A percentile compares a stretch with the other conserved stretches of the same genome.
Conservation (phyloP, 2,797 vertebrate species). For the Huso huso region DNA sequence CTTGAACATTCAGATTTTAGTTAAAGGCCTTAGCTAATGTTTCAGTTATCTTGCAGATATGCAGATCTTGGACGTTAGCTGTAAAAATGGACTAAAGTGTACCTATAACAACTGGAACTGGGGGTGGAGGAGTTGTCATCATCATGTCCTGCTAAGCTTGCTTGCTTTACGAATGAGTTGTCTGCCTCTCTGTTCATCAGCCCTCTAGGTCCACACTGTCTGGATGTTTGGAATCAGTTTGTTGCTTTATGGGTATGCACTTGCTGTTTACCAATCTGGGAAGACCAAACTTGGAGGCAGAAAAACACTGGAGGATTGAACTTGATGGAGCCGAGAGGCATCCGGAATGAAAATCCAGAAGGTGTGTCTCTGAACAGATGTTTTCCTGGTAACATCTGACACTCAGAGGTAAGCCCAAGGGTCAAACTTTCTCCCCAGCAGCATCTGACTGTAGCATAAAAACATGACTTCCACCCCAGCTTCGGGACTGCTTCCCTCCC, state of each 20-base stretch:
- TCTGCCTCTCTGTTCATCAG: too few relatives aligned
- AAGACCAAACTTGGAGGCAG: constrained; percentile 1
- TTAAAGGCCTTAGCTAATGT: too few relatives aligned
- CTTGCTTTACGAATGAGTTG: too few relatives aligned
- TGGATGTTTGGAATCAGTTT: neutral
- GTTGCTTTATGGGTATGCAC: constrained; percentile 3
- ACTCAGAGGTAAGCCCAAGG: constrained; percentile 16
- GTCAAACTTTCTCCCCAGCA: constrained; percentile 6
- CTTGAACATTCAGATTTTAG: too few relatives aligned
- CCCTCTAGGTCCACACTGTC: too few relatives aligned
- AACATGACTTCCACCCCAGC: constrained; percentile 20
- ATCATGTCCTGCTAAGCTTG: too few relatives aligned
- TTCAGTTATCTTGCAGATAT: too few relatives aligned
- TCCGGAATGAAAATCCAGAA: constrained; percentile 16
- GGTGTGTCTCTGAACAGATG: constrained; percentile 26
- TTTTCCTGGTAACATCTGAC: constrained; percentile 24
- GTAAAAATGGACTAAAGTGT: too few relatives aligned
- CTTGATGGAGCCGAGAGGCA: constrained; percentile 6
- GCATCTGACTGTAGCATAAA: constrained; percentile 17
- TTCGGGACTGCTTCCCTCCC: constrained; percentile 15
- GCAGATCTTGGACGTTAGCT: too few relatives aligned
- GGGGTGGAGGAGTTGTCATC: too few relatives aligned
- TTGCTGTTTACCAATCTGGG: constrained; percentile 5
- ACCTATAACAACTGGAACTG: too few relatives aligned
- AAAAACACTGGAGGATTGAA: constrained; percentile 8